Evolutionary conservation across 2,888 invertebrate species (phyloP).

Genomic region (Himalopsyche japonica): DNA sequence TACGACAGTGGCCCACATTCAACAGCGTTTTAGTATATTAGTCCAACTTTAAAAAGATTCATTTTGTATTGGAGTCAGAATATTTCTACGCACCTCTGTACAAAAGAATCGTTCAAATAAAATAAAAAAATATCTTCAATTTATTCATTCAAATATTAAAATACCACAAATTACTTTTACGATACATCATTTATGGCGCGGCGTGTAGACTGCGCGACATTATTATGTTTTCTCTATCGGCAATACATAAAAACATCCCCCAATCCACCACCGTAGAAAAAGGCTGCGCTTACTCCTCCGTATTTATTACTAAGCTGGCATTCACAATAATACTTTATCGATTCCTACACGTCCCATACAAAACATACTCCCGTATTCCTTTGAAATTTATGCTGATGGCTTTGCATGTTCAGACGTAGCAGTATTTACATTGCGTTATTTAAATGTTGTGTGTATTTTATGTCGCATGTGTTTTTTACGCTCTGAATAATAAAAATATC

Average conservation of each 20-base stretch:
- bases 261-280: not conserved
- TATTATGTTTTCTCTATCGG: not conserved
- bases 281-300: not conserved
- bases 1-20: too few relatives aligned
- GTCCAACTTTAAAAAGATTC: too few relatives aligned
- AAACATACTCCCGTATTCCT: not conserved
- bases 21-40: too few relatives aligned
- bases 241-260: not conserved
- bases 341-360: not conserved
- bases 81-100: too few relatives aligned
- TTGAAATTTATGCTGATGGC: not conserved
- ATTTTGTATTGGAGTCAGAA: too few relatives aligned
- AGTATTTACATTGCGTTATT: not conserved
- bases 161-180: not conserved
- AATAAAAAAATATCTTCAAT: too few relatives aligned
- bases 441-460: not conserved
- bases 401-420: not conserved
- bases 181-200: not conserved
- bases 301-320: not conserved
- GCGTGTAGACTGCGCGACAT: not conserved
- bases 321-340: not conserved
- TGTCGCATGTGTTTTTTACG: not conserved
- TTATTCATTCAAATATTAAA: too few relatives aligned
- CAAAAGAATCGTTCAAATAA: too few relatives aligned
- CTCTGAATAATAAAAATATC: too few relatives aligned